These are phyloP conservation scores for Arvicanthis niloticus DNA, from an alignment of 2,113 vertebrate species.

Conservation along the genomic window DNA sequence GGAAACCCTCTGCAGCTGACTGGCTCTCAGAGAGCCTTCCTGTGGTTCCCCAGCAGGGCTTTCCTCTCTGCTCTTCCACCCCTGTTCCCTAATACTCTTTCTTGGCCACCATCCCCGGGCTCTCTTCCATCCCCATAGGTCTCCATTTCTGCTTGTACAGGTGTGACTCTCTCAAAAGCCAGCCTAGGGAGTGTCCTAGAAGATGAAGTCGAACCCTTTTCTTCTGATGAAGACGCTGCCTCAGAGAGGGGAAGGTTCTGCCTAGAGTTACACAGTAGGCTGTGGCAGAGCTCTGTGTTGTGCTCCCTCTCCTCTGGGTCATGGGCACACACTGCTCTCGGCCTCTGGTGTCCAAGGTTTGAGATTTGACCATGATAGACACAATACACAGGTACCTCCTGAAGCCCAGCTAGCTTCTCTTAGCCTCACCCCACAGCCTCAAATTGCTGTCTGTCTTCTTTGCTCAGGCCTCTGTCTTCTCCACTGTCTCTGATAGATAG, in stretches of 20 bases:
- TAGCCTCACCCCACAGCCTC: background rate
- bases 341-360: background rate
- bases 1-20: conserved; percentile 31
- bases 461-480: background rate
- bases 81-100: background rate
- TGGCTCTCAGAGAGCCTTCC: background rate
- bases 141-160: background rate
- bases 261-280: background rate
- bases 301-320: background rate
- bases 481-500: background rate
- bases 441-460: background rate
- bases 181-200: background rate
- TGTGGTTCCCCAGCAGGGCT: background rate
- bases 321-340: background rate
- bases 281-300: background rate
- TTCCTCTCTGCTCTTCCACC: background rate
- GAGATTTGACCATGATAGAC: background rate
- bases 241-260: background rate
- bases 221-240: background rate
- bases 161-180: background rate
- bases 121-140: background rate
- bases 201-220: background rate
- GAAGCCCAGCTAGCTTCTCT: background rate
- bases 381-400: background rate
- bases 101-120: background rate